Evolutionary conservation across 2,797 vertebrate genomes (phyloP), one percentile per base, ranked within the genome.

Genomic region (Streptopelia turtur): DNA sequence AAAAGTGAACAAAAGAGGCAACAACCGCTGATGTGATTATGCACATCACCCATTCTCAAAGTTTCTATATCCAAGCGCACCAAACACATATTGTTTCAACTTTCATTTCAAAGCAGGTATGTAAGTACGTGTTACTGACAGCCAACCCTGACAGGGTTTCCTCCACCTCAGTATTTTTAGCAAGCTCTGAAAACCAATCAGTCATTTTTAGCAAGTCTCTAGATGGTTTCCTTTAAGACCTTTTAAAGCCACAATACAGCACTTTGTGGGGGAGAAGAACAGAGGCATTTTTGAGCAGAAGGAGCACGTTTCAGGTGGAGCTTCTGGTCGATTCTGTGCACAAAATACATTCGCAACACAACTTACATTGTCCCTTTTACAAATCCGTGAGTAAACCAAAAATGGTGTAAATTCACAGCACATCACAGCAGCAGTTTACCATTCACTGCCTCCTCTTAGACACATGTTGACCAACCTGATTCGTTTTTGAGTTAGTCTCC

Each of bases 1-100:
- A 94, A 74, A 87, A 90, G 35, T 47, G 63, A 96, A 96, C 72
- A 95, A 85, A 91, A 83, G 59, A 93, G 56, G 79, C 89, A 96
- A 91, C 93, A 93, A 87, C 77, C 70, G 55, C 65, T 66, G 80
- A 74, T 84, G 49, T 72, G 69, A 93, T 94, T 83, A 94, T 23
- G 28, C 56, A 91, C 59, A 74, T 72, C 93, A 78, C 47, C 65
- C 50, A 22, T 90, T 81, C 22, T 84, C 23, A 86, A 90, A 94
- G 72, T 91, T 94, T 83, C 52, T 10, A 3, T 47, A 88, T 69
- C 59, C 59, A 84, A 76, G 22, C 93, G 66, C 23, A 86, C n/a
- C 57, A 65, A 87, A 69, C 52, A 49, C 1, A 0, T 27, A 13
- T 21, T n/a, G 41, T 31, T 92, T 79, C 74, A 70, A 84, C 66